Evolutionary conservation across 1,140 invertebrate genomes (phyloP).

Genomic region (Nautilus pompilius): DNA sequence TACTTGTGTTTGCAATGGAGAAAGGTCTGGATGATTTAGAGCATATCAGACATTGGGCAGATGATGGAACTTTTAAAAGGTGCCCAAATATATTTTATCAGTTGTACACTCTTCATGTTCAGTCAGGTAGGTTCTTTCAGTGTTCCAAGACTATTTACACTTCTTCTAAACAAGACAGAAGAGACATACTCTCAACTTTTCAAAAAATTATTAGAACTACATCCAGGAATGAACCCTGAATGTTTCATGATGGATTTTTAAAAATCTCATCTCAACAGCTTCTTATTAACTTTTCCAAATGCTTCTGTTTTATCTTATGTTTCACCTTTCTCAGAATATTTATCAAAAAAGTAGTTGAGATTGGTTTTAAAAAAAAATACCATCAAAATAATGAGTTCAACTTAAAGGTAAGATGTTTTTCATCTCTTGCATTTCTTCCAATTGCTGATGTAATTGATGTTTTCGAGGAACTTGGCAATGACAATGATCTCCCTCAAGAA

Average conservation of each 20-base stretch:
- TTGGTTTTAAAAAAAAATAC: background rate
- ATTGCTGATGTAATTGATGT: background rate
- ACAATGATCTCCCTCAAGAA: background rate
- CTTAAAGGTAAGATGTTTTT: background rate
- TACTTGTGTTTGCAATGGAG: background rate
- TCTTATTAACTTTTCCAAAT: background rate
- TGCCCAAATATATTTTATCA: background rate
- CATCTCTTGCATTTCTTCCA: background rate
- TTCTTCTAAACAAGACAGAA: background rate
- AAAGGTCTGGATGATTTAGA: background rate
- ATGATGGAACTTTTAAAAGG: background rate
- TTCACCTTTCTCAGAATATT: background rate
- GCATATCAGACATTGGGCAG: too few relatives aligned
- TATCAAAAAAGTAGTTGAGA: background rate
- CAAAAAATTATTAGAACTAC: background rate
- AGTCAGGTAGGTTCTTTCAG: background rate
- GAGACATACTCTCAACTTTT: background rate
- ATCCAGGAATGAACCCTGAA: background rate
- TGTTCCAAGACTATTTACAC: background rate
- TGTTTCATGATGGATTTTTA: background rate
- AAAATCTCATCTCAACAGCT: background rate
- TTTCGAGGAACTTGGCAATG: background rate
- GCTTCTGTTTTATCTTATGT: too few relatives aligned
- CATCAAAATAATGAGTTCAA: background rate
- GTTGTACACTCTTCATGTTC: background rate